A percentile compares a stretch with the other conserved stretches of the same genome.
Conservation (phyloP, 2,113 vertebrate genomes). For the Tetrax tetrax region DNA sequence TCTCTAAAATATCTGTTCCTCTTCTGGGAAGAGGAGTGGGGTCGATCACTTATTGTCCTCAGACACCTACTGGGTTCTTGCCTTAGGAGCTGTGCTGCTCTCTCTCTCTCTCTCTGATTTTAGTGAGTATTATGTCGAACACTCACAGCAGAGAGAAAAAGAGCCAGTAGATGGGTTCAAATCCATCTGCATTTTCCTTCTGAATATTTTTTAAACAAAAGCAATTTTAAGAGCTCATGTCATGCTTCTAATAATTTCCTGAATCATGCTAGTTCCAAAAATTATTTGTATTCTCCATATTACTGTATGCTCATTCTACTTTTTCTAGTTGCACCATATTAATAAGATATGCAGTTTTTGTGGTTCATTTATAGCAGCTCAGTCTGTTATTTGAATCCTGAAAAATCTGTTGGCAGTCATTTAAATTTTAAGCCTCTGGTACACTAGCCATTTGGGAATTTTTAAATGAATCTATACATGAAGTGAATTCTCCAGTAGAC, state of each 20-base stretch:
- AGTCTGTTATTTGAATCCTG: not conserved
- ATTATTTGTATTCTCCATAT: not conserved
- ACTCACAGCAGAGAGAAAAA: not conserved
- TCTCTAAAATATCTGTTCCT: not conserved
- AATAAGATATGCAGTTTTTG: not conserved
- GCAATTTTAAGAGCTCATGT: not conserved
- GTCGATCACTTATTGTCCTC: not conserved
- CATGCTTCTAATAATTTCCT: not conserved
- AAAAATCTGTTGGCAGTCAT: not conserved
- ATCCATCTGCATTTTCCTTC: not conserved
- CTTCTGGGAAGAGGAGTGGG: not conserved
- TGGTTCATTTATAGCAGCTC: not conserved
- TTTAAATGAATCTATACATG: not conserved
- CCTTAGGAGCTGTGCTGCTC: rapidly evolving
- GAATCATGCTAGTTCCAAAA: not conserved
- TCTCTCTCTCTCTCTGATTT: not conserved
- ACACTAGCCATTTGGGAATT: not conserved
- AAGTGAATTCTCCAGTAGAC: not conserved
- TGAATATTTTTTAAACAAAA: not conserved
- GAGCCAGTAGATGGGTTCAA: not conserved
- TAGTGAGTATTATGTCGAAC: not conserved
- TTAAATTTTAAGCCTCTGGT: not conserved
- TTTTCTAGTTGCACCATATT: not conserved
- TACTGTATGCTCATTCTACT: not conserved
- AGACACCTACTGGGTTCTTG: not conserved